Evolutionary conservation across 1,140 invertebrate species (phyloP), one percentile per base, ranked within the genome.

Genomic region (Megathymus violae): DNA sequence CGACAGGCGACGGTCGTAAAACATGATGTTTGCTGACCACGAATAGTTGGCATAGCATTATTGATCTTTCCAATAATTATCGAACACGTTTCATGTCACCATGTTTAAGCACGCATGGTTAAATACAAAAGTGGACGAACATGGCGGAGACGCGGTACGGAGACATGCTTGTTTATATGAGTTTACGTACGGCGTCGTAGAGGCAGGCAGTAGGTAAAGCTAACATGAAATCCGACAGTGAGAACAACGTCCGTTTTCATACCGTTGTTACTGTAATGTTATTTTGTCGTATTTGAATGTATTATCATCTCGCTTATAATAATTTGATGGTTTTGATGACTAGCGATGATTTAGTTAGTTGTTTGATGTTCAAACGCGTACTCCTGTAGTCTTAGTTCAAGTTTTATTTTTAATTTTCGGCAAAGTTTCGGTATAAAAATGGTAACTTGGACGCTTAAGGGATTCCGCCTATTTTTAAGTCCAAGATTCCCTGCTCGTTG

Each of bases 31-130:
- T 85, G 79, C 78, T 51, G 63, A 88, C 80, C 76, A 87, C 88
- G 83, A 86, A 89, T 88, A 82, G 75, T 88, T 87, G 80, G 76
- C 79, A 78, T 80, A 75, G 79, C 73, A 64, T 74, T 89, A 90
- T 90, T 90, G 86, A 89, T 90, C 86, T 85, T 90, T 91, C 88
- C 80, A 91, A 91, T 91, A 91, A 91, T 91, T 89, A 91, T 91
- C 82, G 88, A 82, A 82, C 86, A 91, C 85, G 88, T 89, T 89
- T 88, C 86, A 82, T 89, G 86, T 89, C 82, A 87, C 85, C 76
- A 88, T 83, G 86, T 84, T 82, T 80, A 80, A 82, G 78, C 74
- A 79, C 73, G 78, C 71, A 80, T 76, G 80, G 80, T 86, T 82
- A 85, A 84, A 89, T 69, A 85, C 65, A 79, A 85, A 85, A 81